Evolutionary conservation across 2,888 invertebrate species (phyloP), one percentile per base, ranked within the genome.

Genomic region (Rhingia campestris): DNA sequence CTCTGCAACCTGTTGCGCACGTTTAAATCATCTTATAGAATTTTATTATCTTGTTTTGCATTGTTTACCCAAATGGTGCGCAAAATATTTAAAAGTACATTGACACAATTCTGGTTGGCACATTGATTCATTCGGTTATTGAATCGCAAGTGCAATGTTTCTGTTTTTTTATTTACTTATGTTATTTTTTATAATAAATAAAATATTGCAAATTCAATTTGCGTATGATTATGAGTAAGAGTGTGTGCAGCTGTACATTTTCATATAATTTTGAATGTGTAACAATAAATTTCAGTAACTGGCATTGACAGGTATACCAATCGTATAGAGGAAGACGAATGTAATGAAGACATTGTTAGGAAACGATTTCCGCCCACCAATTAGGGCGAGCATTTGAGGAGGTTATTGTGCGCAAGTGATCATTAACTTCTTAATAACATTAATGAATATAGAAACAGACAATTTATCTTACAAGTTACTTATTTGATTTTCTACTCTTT

Each of bases 21-120:
- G 81, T 81, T 75, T 75, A 64, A 81, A 75, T 81, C 69, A 81
- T 81, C 63, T 53, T 75, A 75, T 53, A 61, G 67, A 63, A 75
- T 75, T 81, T 75, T 47, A 75, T 75, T 81, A 64, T 64, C 75
- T 81, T 59, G 69, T 63, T 81, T 63, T 70, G 75, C 58, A 75
- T 81, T 75, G 66, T 75, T 81, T 81, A 81, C 47, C 22, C 75
- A 81, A 81, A 75, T 75, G 81, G 81, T 33, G 43, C 64, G 69
- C 75, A 70, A 75, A 73, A 70, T 70, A 70, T 64, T 75, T 56
- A 33, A 64, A 81, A 70, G 81, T 81, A 70, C 81, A 70, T 75
- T 81, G 81, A 75, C 81, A 81, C 75, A 81, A 35, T 70, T 81
- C 69, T 35, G 51, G 74, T 12, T 43, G 51, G 66, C 14, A 43